Base-by-base conservation (phyloP, 2,113 vertebrate genomes). In the Syngnathus floridae region DNA sequence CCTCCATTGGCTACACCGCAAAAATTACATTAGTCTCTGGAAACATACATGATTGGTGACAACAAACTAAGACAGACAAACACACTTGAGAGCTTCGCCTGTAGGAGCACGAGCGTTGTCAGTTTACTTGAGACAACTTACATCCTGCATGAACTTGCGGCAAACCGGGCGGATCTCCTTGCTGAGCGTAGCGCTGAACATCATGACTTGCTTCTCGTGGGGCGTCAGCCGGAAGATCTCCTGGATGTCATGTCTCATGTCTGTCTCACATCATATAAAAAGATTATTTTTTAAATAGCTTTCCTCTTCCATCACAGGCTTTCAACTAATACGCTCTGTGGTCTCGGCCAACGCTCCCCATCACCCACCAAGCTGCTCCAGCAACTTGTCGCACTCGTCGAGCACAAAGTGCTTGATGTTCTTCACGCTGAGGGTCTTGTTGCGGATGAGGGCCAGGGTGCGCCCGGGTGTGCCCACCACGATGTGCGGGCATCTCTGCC, bases 91-190 rank as follows among this genome's bases (percentile, higher is more conserved):
- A 13, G 40, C 12, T 41, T 41, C 12, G 9, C 11, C 40, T 41
- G 40, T 12, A 41, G 1, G 40, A 41, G 40, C 40, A 31, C 3
- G 3, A 41, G 40, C 10, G 40, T 11, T 41, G 40, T 11, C n/a
- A 13, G 54, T 26, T 14, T 22, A n/a, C 21, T 40, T 19, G 8
- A 13, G 56, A 40, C 51, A 51, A 92, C 93, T 94, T 83, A 95
- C 93, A 21, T 95, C 94, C 76, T 95, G 94, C 94, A 94, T 95
- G 88, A 95, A 95, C 65, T 94, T 95, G 85, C 94, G 90, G 76
- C 94, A 95, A 59, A 95, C 93, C 0, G 94, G 94, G 37, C 94
- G 89, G 73, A 95, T 92, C 76, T 94, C 94, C 76, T 94, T 94
- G 72, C 92, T 93, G 74, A 94, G 89, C 0, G 94, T 94, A 61